These are phyloP conservation scores for Dolichotis patagonum DNA, from an alignment of 2,113 vertebrate species.

Conservation along the genomic window DNA sequence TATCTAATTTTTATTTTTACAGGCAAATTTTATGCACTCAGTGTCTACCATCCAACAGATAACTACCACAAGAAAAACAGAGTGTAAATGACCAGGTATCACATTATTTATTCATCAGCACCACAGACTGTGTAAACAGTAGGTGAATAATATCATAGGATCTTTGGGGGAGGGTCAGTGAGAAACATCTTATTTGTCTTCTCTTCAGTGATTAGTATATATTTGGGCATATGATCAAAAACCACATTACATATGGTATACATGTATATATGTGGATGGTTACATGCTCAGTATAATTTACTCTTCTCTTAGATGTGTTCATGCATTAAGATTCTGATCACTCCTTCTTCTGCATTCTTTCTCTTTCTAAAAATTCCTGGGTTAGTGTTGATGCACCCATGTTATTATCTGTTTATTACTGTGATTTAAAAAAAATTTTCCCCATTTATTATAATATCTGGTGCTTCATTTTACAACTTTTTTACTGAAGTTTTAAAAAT, in stretches of 20 bases:
- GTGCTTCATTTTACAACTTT: not conserved
- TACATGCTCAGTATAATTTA: not conserved
- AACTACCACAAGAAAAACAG: not conserved
- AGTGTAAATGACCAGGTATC: not conserved
- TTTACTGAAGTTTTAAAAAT: not conserved
- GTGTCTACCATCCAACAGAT: not conserved
- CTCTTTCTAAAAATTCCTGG: constrained; percentile 15
- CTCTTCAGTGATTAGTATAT: not conserved
- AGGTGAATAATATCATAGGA: not conserved
- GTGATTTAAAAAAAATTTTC: not conserved
- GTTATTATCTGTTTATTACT: not conserved
- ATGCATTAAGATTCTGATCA: too few species aligned
- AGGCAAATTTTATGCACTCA: not conserved
- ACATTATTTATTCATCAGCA: not conserved
- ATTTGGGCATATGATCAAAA: not conserved
- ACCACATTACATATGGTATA: not conserved
- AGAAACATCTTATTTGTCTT: not conserved
- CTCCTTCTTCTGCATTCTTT: not conserved
- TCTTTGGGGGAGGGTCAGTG: not conserved
- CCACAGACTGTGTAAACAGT: not conserved
- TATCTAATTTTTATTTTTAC: not conserved
- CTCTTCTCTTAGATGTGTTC: not conserved
- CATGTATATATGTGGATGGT: not conserved
- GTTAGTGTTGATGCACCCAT: not conserved
- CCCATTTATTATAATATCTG: not conserved